Evolutionary conservation across 2,113 vertebrate genomes (phyloP).

Genomic region (Nicator chloris): DNA sequence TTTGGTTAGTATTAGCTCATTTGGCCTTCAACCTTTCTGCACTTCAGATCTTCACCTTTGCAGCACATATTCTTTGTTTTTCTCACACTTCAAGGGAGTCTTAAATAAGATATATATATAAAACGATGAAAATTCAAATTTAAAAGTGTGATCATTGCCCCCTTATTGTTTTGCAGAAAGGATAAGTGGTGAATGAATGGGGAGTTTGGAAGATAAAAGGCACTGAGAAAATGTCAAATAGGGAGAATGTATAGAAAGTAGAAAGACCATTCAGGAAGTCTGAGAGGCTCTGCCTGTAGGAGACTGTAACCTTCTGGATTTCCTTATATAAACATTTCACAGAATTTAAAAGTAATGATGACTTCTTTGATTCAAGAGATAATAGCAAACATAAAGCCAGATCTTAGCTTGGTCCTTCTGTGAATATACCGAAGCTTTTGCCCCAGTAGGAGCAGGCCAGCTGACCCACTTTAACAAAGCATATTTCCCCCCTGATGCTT

Average conservation of each 20-base stretch:
- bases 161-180: background rate
- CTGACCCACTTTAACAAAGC: background rate
- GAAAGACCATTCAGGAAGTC: background rate
- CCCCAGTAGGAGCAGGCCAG: background rate
- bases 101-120: background rate
- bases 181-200: background rate
- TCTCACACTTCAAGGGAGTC: background rate
- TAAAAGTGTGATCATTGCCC: background rate
- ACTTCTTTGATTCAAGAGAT: background rate
- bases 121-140: background rate
- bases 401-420: background rate
- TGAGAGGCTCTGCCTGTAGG: background rate
- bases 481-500: background rate
- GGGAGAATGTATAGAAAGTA: background rate
- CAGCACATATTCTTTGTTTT: background rate
- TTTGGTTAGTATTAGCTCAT: background rate
- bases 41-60: background rate
- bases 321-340: background rate
- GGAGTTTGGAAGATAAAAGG: background rate
- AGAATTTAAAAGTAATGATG: background rate
- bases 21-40: background rate
- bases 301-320: background rate
- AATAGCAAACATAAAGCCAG: background rate
- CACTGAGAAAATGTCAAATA: background rate
- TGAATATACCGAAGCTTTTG: background rate